phyloP scores from a whole-genome alignment of 2,113 vertebrate species.

The Epinephelus cyanopodus region DNA sequence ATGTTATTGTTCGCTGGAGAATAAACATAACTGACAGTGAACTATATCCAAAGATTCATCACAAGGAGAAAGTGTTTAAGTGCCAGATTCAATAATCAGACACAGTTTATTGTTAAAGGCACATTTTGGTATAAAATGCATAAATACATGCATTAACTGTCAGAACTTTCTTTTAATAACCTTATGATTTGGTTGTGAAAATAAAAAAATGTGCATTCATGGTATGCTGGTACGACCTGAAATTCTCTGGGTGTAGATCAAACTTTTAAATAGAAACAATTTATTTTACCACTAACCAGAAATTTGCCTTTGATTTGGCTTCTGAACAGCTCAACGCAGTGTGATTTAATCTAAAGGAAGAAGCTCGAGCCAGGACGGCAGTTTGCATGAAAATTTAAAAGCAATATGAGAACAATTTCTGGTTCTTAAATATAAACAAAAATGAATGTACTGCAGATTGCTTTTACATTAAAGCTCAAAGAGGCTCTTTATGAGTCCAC shows the following conservation, averaged over 20 bases:
- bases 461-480: conserved; percentile 16
- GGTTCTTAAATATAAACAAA: conserved; percentile 34
- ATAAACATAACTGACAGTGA: conserved; percentile 26
- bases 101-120: conserved; percentile 5
- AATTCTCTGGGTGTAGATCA: not conserved
- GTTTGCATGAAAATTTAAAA: conserved; percentile 17
- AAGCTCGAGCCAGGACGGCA: not conserved
- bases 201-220: not conserved
- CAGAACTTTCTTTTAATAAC: not conserved
- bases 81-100: not conserved
- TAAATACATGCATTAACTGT: not conserved
- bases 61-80: not conserved
- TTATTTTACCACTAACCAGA: too few relatives aligned
- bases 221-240: not conserved
- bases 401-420: conserved; percentile 7
- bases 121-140: conserved; percentile 4
- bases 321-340: not conserved
- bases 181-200: not conserved
- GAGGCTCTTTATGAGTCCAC: not conserved
- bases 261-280: too few relatives aligned
- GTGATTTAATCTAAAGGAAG: not conserved
- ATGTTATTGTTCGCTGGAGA: conserved; percentile 13
- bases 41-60: conserved; percentile 20
- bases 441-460: conserved; percentile 25
- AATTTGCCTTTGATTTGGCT: too few relatives aligned